Percentiles rank a stretch among this genome's conserved stretches.
These are phyloP conservation scores for Thomomys bottae DNA, from an alignment of 2,113 vertebrate species.

Conservation along the genomic window DNA sequence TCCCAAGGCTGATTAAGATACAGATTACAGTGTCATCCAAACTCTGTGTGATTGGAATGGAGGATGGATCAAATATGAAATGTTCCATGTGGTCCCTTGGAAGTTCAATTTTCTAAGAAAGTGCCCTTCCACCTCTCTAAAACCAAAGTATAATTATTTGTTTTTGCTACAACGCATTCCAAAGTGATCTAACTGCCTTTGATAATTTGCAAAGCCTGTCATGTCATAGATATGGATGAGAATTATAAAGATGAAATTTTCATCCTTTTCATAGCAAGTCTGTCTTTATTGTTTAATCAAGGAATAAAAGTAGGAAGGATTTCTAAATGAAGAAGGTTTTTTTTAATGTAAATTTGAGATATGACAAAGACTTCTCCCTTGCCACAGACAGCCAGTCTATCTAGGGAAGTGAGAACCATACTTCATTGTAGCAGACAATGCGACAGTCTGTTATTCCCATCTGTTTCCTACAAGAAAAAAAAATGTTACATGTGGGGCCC, in stretches of 20 bases:
- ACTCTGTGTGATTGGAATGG: not conserved
- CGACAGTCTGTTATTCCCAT: slow-evolving; percentile 15
- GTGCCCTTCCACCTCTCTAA: not conserved
- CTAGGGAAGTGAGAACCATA: not conserved
- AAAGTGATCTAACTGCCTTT: not conserved
- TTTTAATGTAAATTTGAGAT: slow-evolving; percentile 5
- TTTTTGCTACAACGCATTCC: not conserved
- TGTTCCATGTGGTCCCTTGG: not conserved
- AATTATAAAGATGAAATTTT: not conserved
- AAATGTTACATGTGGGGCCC: not conserved
- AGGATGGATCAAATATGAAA: not conserved
- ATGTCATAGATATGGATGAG: not conserved
- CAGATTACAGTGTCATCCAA: not conserved
- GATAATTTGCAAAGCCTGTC: not conserved
- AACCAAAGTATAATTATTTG: not conserved
- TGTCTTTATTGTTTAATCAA: not conserved
- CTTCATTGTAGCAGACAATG: slow-evolving; percentile 34
- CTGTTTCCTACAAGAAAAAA: slow-evolving; percentile 46
- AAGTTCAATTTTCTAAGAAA: not conserved
- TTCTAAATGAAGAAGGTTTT: not conserved
- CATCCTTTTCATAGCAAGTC: not conserved
- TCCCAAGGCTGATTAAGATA: not conserved
- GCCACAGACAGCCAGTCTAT: not conserved
- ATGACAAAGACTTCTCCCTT: not conserved
- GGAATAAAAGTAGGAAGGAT: slow-evolving; percentile 3